phyloP scores from a whole-genome alignment of 2,797 vertebrate species.

The Cirrhinus mrigala region DNA sequence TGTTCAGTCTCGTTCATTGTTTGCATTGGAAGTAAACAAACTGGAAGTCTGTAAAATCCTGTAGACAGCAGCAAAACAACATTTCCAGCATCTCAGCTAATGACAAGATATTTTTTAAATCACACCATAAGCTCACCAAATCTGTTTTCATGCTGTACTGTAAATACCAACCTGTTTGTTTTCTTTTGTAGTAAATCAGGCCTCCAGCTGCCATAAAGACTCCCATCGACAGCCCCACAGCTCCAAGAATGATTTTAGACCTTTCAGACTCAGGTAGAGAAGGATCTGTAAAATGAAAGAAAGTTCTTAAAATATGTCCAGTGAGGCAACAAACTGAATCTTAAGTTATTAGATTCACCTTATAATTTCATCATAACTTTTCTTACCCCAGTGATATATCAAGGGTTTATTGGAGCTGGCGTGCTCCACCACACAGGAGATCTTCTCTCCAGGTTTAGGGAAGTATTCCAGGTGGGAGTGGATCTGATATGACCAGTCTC shows the following conservation, averaged over 20 bases:
- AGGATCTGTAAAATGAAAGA: conserved; percentile 58
- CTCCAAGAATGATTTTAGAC: conserved; percentile 63
- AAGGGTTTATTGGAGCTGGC: conserved; percentile 54
- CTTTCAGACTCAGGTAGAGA: conserved; percentile 31
- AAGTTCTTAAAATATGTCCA: neutral
- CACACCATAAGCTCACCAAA: neutral
- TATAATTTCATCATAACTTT: neutral
- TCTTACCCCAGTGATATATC: conserved; percentile 74
- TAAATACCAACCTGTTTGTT: conserved; percentile 58
- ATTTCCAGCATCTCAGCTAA: neutral
- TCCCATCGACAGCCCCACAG: conserved; percentile 66
- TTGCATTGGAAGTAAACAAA: conserved; percentile 15
- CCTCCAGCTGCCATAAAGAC: conserved; percentile 58
- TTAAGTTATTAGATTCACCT: neutral
- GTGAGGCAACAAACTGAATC: neutral
- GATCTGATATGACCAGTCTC: conserved; percentile 80
- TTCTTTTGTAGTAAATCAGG: conserved; percentile 65
- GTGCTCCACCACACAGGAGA: conserved; percentile 78
- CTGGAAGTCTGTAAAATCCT: conserved; percentile 32
- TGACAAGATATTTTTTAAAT: neutral
- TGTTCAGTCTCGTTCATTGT: neutral
- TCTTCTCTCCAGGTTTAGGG: conserved; percentile 70
- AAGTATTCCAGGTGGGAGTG: conserved; percentile 73
- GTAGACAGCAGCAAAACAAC: neutral
- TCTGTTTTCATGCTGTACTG: neutral